Percentiles rank a stretch among this genome's conserved stretches.
These are phyloP conservation scores for Coregonus ussuriensis DNA, from an alignment of 2,797 vertebrate species.

Conservation along the genomic window DNA sequence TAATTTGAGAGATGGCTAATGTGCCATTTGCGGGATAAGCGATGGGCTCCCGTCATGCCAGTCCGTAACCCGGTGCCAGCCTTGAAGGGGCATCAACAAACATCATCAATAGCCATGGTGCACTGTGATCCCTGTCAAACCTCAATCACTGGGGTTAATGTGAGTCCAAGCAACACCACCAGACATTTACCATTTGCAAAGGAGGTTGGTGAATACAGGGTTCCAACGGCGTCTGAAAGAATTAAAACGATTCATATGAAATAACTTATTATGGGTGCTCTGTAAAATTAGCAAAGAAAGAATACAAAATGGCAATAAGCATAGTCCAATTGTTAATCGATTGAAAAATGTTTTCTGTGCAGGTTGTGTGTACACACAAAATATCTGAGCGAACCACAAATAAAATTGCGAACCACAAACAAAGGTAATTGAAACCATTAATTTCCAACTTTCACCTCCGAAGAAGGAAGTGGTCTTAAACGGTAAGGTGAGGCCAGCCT, in stretches of 20 bases:
- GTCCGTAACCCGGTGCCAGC: constrained; percentile 1
- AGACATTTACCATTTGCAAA: background rate
- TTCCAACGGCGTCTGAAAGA: background rate
- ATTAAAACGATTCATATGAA: background rate
- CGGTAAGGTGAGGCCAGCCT: background rate
- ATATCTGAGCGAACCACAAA: background rate
- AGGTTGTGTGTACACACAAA: background rate
- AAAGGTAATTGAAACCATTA: too few species aligned
- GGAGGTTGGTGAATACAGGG: background rate
- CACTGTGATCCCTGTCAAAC: constrained; percentile 8
- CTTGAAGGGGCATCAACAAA: constrained; percentile 7
- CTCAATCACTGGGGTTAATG: background rate
- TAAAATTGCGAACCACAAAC: too few species aligned
- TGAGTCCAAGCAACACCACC: background rate
- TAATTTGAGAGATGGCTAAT: constrained; percentile 5
- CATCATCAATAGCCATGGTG: constrained; percentile 15
- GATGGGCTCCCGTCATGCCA: constrained; percentile 9
- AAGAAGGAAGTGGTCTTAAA: background rate
- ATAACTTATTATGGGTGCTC: background rate
- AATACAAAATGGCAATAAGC: background rate
- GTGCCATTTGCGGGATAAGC: constrained; percentile 25
- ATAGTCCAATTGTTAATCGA: background rate
- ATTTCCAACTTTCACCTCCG: background rate
- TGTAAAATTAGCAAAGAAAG: background rate
- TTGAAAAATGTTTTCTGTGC: background rate